Conservation (phyloP, 2,113 vertebrate species). For the Apteryx owenii region DNA sequence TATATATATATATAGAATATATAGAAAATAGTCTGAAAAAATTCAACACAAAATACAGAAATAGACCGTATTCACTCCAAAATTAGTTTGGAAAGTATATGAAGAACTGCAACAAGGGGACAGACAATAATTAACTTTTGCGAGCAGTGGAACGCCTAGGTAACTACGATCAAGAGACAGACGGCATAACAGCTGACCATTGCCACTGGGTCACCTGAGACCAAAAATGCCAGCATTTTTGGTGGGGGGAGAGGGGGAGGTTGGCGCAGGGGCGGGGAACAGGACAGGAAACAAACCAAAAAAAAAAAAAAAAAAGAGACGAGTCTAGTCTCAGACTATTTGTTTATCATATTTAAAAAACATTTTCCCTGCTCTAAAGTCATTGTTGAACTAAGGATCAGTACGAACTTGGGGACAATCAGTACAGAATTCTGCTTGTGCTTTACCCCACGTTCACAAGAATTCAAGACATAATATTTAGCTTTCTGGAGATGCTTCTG, state of each 20-base stretch:
- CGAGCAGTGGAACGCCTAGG: background rate
- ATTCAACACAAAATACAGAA: background rate
- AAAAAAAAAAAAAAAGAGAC: background rate
- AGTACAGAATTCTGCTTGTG: background rate
- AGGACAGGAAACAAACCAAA: background rate
- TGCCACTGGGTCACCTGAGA: background rate
- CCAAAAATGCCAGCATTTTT: fast-evolving
- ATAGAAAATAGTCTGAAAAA: background rate
- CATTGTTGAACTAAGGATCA: background rate
- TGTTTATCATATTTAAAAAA: background rate
- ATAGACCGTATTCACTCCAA: background rate
- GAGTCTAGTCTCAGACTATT: no score
- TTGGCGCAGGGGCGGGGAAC: background rate
- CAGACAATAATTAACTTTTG: background rate
- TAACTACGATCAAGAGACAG: background rate
- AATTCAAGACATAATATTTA: background rate
- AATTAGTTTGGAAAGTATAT: background rate
- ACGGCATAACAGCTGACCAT: background rate
- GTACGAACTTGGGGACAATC: background rate
- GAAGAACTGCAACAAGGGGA: background rate
- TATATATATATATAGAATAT: no score
- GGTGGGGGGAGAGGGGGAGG: no score
- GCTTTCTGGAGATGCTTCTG: background rate
- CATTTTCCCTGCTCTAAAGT: background rate
- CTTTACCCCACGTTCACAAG: background rate